Conservation (phyloP, 2,113 vertebrate genomes). For the Ptilonorhynchus violaceus region DNA sequence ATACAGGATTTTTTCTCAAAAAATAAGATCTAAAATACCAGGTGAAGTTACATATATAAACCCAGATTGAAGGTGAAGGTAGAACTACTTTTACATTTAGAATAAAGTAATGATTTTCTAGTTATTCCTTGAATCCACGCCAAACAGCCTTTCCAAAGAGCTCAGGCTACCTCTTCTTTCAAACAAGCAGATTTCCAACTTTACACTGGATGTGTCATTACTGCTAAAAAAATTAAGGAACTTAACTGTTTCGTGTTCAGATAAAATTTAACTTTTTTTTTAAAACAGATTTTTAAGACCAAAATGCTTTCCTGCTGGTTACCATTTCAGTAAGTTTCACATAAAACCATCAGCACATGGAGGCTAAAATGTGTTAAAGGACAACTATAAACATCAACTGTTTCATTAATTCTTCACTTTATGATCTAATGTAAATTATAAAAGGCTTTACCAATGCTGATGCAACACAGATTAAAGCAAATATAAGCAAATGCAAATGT, state of each 20-base stretch:
- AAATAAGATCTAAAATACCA: neutral
- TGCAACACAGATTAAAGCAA: neutral
- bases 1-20: neutral
- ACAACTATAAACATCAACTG: neutral
- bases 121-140: neutral
- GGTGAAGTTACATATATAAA: neutral
- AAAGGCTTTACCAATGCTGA: neutral
- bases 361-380: neutral
- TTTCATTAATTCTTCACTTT: neutral
- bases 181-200: neutral
- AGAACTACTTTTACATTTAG: neutral
- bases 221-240: neutral
- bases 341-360: neutral
- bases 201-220: neutral
- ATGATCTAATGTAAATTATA: neutral
- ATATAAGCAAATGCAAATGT: slow-evolving; percentile 6
- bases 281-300: neutral
- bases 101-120: neutral
- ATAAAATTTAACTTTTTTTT: neutral
- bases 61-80: neutral
- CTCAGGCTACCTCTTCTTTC: neutral
- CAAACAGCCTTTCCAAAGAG: neutral
- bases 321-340: neutral
- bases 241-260: neutral
- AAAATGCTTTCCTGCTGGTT: neutral